Evolutionary conservation across 2,797 vertebrate genomes (phyloP).

Genomic region (Echiichthys vipera): DNA sequence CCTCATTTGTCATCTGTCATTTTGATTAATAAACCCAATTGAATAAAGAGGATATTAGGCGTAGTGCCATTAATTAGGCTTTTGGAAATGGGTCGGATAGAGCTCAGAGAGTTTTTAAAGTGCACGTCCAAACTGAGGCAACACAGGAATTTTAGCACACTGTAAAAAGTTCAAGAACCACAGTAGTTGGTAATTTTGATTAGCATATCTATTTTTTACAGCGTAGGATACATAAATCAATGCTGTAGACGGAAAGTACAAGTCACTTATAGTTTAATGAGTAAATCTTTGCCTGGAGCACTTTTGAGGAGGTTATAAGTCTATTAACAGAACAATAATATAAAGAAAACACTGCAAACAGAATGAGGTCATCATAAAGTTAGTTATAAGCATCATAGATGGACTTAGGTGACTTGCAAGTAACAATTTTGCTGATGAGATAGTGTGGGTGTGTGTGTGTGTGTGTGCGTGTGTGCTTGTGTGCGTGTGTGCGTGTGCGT

Average conservation of each 20-base stretch:
- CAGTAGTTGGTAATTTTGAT: neutral
- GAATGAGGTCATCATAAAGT: neutral
- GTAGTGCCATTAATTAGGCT: neutral
- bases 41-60: slow-evolving; percentile 21
- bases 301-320: neutral
- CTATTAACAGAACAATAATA: neutral
- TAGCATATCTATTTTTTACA: neutral
- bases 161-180: neutral
- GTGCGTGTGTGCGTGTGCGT: too few species aligned
- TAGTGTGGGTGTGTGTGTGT: too few species aligned
- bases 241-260: neutral
- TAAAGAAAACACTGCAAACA: neutral
- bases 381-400: neutral
- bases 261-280: neutral
- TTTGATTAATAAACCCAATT: neutral
- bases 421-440: too few species aligned
- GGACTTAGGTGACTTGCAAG: neutral
- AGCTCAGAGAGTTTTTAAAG: slow-evolving; percentile 1
- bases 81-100: slow-evolving; percentile 8
- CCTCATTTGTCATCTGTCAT: slow-evolving; percentile 2
- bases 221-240: neutral
- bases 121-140: slow-evolving; percentile 29
- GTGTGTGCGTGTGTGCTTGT: too few species aligned
- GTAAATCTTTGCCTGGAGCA: neutral
- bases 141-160: neutral